phyloP scores from a whole-genome alignment of 2,113 vertebrate genomes.

The Blennius ocellaris region DNA sequence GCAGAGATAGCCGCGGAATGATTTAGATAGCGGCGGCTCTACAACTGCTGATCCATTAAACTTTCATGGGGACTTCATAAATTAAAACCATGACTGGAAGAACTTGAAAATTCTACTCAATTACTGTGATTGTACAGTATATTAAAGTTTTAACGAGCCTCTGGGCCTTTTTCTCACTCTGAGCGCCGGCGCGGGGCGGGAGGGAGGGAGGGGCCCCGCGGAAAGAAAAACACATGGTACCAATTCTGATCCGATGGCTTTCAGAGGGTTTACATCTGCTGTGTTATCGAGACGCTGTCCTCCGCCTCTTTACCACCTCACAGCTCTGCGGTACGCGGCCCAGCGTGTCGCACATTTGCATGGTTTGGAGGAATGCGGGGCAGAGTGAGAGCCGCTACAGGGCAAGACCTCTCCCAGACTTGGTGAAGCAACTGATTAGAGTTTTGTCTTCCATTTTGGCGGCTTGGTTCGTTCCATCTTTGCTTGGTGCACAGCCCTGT shows the following conservation, averaged over 20 bases:
- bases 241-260: slow-evolving; percentile 67
- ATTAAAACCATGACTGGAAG: slow-evolving; percentile 77
- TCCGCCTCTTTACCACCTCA: slow-evolving; percentile 50
- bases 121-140: slow-evolving; percentile 83
- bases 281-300: slow-evolving; percentile 46
- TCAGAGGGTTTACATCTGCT: slow-evolving; percentile 69
- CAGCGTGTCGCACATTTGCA: slow-evolving; percentile 49
- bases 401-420: slow-evolving; percentile 44
- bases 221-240: slow-evolving; percentile 69
- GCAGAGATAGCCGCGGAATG: slow-evolving; percentile 65
- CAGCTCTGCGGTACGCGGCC: slow-evolving; percentile 34
- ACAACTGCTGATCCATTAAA: slow-evolving; percentile 81
- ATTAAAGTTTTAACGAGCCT: slow-evolving; percentile 81
- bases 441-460: slow-evolving; percentile 60
- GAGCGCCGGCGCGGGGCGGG: slow-evolving; percentile 51
- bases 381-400: slow-evolving; percentile 35
- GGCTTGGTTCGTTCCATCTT: slow-evolving; percentile 34
- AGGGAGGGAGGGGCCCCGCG: slow-evolving; percentile 19
- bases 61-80: slow-evolving; percentile 83
- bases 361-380: slow-evolving; percentile 15
- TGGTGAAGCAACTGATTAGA: slow-evolving; percentile 38
- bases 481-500: slow-evolving; percentile 39
- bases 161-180: slow-evolving; percentile 56
- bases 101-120: slow-evolving; percentile 81
- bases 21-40: slow-evolving; percentile 76